A percentile compares a stretch with the other conserved stretches of the same genome.
Conservation (phyloP, 1,140 invertebrate genomes). For the Stegodyphus dumicola region DNA sequence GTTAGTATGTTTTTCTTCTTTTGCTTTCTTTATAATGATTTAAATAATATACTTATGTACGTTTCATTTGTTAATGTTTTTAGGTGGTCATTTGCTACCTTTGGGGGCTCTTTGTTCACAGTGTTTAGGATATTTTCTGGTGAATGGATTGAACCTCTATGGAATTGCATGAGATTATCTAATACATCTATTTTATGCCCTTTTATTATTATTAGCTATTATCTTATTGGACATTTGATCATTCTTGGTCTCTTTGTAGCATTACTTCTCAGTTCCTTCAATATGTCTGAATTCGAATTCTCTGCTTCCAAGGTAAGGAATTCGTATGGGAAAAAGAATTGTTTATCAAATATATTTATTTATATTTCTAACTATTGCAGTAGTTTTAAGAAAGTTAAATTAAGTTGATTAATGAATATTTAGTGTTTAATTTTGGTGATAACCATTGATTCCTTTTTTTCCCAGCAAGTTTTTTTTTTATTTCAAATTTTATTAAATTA, state of each 20-base stretch:
- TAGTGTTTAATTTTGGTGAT: too few species aligned
- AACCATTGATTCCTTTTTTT: too few species aligned
- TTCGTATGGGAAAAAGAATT: too few species aligned
- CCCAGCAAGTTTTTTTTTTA: too few species aligned
- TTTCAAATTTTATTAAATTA: too few species aligned
- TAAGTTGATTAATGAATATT: too few species aligned
- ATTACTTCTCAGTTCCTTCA: conserved; percentile 30
- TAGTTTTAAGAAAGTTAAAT: too few species aligned
- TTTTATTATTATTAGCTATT: conserved; percentile 16
- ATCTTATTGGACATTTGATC: conserved; percentile 27
- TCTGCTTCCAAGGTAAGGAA: neutral
- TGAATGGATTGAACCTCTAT: conserved; percentile 19
- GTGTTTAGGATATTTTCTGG: conserved; percentile 36
- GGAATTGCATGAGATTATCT: neutral
- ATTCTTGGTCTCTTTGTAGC: conserved; percentile 25
- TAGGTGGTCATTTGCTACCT: conserved; percentile 36
- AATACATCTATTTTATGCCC: conserved; percentile 9
- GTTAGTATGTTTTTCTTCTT: neutral
- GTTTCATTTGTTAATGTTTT: neutral
- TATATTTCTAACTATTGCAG: too few species aligned
- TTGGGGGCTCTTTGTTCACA: conserved; percentile 24
- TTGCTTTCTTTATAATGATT: neutral
- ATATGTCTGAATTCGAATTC: neutral
- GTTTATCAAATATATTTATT: too few species aligned
- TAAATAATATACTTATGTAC: neutral